A percentile compares a stretch with the other conserved stretches of the same genome.
Evolutionary conservation across 2,113 vertebrate genomes (phyloP).

Genomic region (Hydropotes inermis): DNA sequence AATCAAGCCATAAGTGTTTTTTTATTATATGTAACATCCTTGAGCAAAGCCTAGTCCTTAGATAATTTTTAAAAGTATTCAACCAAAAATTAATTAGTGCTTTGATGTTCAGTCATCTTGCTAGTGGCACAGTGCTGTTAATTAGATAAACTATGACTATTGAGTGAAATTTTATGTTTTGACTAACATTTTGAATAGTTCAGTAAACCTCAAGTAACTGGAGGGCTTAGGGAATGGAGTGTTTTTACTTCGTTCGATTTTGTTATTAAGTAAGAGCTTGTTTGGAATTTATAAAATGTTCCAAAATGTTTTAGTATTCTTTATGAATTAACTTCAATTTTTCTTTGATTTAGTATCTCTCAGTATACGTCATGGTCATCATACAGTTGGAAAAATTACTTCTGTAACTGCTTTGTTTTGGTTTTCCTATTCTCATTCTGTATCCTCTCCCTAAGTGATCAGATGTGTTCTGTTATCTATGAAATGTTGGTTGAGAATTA

Average conservation of each 20-base stretch:
- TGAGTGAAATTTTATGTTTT: slow-evolving; percentile 64
- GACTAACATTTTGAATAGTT: slow-evolving; percentile 56
- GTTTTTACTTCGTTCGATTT: slow-evolving; percentile 52
- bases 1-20: slow-evolving; percentile 44
- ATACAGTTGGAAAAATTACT: background rate
- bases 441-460: background rate
- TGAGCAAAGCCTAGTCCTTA: slow-evolving; percentile 39
- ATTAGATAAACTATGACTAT: slow-evolving; percentile 49
- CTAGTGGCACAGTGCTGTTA: slow-evolving; percentile 50
- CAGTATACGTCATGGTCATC: background rate
- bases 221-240: slow-evolving; percentile 10
- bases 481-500: background rate
- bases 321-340: background rate
- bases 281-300: slow-evolving; percentile 31
- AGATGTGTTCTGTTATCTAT: background rate
- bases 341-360: slow-evolving; percentile 22
- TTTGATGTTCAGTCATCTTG: slow-evolving; percentile 60
- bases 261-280: slow-evolving; percentile 36
- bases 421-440: background rate
- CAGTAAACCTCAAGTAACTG: slow-evolving; percentile 51
- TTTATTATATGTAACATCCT: slow-evolving; percentile 36
- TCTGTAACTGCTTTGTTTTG: background rate
- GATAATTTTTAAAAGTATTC: slow-evolving; percentile 50
- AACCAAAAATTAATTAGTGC: slow-evolving; percentile 59
- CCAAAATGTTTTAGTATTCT: background rate